Conservation (phyloP, 1,140 invertebrate species). For the Zeugodacus cucurbitae region DNA sequence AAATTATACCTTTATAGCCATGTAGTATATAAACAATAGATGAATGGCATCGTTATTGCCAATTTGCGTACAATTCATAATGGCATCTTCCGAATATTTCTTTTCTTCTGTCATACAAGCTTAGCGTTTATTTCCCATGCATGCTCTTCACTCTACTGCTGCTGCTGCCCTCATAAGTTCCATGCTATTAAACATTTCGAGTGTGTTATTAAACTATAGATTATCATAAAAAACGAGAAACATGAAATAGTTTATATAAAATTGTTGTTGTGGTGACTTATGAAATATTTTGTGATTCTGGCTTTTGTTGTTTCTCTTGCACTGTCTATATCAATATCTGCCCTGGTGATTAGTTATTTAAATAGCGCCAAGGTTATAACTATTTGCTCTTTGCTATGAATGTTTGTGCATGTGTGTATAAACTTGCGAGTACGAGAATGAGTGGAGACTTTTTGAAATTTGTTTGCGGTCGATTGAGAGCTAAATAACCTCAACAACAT, state of each 20-base stretch:
- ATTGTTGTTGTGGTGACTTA: not conserved
- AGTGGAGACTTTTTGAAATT: not conserved
- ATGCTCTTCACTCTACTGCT: not conserved
- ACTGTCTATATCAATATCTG: not conserved
- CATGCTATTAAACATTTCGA: not conserved
- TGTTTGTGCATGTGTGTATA: slow-evolving; percentile 48
- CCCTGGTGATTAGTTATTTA: slow-evolving; percentile 62
- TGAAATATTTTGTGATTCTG: not conserved
- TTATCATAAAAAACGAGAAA: not conserved
- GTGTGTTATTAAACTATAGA: not conserved
- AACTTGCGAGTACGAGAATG: not conserved
- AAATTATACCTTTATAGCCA: slow-evolving; percentile 23
- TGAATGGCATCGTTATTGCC: slow-evolving; percentile 55
- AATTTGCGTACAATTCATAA: slow-evolving; percentile 56
- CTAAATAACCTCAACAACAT: not conserved
- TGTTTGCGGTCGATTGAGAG: not conserved
- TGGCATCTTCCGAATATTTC: slow-evolving; percentile 53
- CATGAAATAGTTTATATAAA: not conserved
- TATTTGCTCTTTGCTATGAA: slow-evolving; percentile 40
- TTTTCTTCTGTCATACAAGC: not conserved
- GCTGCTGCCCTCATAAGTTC: not conserved
- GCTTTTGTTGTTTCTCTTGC: not conserved
- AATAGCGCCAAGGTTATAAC: slow-evolving; percentile 63
- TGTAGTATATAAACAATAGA: slow-evolving; percentile 60
- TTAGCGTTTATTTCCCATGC: not conserved